These are phyloP conservation scores for Odontomachus brunneus DNA, from an alignment of 1,140 invertebrate species.

Conservation along the genomic window DNA sequence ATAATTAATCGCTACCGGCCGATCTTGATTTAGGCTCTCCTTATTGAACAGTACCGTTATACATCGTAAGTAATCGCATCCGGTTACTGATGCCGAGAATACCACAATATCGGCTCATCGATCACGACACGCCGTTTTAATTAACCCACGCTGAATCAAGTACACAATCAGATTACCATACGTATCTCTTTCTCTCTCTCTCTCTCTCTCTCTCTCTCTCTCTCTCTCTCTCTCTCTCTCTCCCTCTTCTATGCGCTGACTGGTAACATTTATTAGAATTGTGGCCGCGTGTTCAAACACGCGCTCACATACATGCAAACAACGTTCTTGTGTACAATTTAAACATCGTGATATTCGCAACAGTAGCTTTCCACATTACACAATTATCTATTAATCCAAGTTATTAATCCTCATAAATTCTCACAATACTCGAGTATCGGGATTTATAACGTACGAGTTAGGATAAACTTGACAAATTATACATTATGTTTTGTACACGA, in stretches of 20 bases:
- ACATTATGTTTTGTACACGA: too few species aligned
- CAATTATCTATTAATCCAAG: conserved; percentile 13
- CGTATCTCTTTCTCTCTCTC: background rate
- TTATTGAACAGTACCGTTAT: conserved; percentile 62
- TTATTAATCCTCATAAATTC: background rate
- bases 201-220: too few species aligned
- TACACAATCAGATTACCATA: conserved; percentile 51
- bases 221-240: conserved; percentile 4
- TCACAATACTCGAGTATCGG: background rate
- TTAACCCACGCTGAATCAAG: conserved; percentile 55
- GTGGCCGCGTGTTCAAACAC: background rate
- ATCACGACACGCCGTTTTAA: conserved; percentile 60
- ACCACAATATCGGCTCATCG: conserved; percentile 55
- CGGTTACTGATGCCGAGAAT: conserved; percentile 61
- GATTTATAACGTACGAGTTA: background rate
- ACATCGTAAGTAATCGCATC: conserved; percentile 58
- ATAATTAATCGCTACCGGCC: conserved; percentile 59
- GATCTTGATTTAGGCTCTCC: conserved; percentile 54
- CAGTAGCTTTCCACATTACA: conserved; percentile 7
- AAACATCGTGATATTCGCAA: conserved; percentile 1
- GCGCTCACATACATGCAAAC: too few species aligned
- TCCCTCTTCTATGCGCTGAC: background rate
- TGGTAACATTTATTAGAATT: conserved; percentile 27
- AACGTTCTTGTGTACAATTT: background rate
- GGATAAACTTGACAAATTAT: conserved; percentile 14